phyloP scores from a whole-genome alignment of 2,888 invertebrate genomes.

The Mesopsocus fuscifrons region DNA sequence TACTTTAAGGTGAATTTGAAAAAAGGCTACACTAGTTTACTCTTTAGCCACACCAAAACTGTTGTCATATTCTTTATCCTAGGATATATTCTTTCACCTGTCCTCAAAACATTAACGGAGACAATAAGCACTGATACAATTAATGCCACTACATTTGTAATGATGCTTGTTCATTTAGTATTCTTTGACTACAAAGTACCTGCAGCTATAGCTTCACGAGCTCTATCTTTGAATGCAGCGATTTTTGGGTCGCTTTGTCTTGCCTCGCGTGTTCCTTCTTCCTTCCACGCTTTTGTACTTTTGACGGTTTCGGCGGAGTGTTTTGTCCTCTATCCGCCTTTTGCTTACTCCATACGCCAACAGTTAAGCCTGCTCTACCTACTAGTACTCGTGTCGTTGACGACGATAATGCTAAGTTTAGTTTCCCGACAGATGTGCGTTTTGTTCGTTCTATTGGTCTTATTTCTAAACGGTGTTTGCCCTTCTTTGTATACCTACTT shows the following conservation, averaged over 20 bases:
- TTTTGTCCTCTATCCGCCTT: conserved; percentile 75
- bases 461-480: conserved; percentile 50
- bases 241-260: conserved; percentile 90
- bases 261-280: conserved; percentile 71
- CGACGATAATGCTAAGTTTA: conserved; percentile 28
- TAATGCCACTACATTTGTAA: conserved; percentile 75
- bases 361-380: conserved; percentile 9
- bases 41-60: conserved; percentile 44
- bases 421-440: conserved; percentile 37
- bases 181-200: conserved; percentile 85
- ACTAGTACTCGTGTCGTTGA: conserved; percentile 22
- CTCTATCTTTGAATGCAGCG: conserved; percentile 84
- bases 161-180: conserved; percentile 72
- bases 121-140: conserved; percentile 96
- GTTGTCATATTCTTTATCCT: conserved; percentile 64
- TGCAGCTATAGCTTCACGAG: conserved; percentile 75
- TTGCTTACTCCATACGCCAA: conserved; percentile 26
- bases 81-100: conserved; percentile 77
- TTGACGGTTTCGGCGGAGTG: conserved; percentile 74
- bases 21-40: conserved; percentile 17
- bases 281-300: conserved; percentile 73
- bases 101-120: conserved; percentile 84
- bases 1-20: conserved; percentile 30
- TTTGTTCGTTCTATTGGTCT: conserved; percentile 37
- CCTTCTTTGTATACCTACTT: conserved; percentile 56